A percentile compares a stretch with the other conserved stretches of the same genome.
phyloP scores from a whole-genome alignment of 2,888 invertebrate genomes.

The Pomacea canaliculata region DNA sequence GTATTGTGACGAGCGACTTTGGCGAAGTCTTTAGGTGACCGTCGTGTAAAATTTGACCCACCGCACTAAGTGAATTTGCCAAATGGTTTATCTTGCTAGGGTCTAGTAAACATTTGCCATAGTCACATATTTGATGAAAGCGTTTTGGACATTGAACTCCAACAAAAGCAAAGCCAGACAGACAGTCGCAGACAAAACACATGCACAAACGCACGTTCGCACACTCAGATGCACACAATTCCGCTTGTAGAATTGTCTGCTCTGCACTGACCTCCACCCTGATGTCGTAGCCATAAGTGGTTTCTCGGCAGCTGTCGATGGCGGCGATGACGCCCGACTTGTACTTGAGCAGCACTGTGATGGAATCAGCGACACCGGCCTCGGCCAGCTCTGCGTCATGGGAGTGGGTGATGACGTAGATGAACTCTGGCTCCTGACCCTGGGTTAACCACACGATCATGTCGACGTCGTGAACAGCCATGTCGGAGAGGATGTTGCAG shows the following conservation, averaged over 20 bases:
- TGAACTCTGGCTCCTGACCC: slow-evolving; percentile 76
- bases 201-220: neutral
- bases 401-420: slow-evolving; percentile 73
- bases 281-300: slow-evolving; percentile 79
- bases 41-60: too few relatives aligned
- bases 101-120: too few relatives aligned
- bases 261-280: slow-evolving; percentile 73
- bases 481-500: slow-evolving; percentile 78
- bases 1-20: too few relatives aligned
- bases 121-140: too few relatives aligned
- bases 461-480: slow-evolving; percentile 80
- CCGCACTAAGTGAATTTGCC: too few relatives aligned
- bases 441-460: slow-evolving; percentile 76
- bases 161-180: neutral
- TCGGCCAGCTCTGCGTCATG: slow-evolving; percentile 76
- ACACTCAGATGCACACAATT: neutral
- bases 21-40: too few relatives aligned
- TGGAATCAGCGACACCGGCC: slow-evolving; percentile 77
- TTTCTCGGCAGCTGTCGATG: slow-evolving; percentile 77
- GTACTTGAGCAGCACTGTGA: slow-evolving; percentile 76
- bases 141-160: too few relatives aligned
- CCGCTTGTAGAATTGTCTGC: neutral
- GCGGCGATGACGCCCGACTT: slow-evolving; percentile 77
- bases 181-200: too few relatives aligned
- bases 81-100: too few relatives aligned